Evolutionary conservation across 2,797 vertebrate genomes (phyloP).

Genomic region (Spea hammondii): DNA sequence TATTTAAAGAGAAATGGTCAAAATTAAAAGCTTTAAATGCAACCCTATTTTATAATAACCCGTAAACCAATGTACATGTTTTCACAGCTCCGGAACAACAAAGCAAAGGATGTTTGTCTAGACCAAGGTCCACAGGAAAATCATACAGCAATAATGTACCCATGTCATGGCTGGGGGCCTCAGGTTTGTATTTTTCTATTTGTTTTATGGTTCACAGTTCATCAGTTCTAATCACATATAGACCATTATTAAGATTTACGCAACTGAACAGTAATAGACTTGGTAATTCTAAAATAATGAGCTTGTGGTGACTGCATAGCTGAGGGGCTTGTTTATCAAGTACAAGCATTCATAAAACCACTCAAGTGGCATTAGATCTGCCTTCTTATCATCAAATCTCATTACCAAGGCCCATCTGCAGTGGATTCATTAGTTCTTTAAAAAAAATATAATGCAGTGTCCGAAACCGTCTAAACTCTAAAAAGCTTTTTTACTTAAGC

Average conservation of each 20-base stretch:
- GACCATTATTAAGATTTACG: background rate
- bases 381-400: conserved; percentile 35
- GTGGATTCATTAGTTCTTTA: conserved; percentile 19
- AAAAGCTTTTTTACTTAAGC: background rate
- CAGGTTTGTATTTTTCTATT: conserved; percentile 74
- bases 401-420: conserved; percentile 33
- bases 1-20: background rate
- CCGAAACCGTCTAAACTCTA: background rate
- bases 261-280: conserved; percentile 42
- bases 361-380: conserved; percentile 43
- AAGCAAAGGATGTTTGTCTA: conserved; percentile 87
- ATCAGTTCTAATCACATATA: conserved; percentile 14
- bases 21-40: background rate
- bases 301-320: conserved; percentile 16
- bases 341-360: conserved; percentile 39
- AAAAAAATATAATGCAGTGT: background rate
- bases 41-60: background rate
- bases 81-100: conserved; percentile 87
- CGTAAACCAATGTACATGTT: conserved; percentile 22
- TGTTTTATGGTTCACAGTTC: conserved; percentile 37
- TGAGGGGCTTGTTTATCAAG: conserved; percentile 37
- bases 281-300: conserved; percentile 35
- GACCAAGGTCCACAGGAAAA: conserved; percentile 93
- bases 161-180: conserved; percentile 90
- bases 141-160: conserved; percentile 91